phyloP scores from a whole-genome alignment of 1,140 invertebrate genomes.

The Calycopis cecrops region DNA sequence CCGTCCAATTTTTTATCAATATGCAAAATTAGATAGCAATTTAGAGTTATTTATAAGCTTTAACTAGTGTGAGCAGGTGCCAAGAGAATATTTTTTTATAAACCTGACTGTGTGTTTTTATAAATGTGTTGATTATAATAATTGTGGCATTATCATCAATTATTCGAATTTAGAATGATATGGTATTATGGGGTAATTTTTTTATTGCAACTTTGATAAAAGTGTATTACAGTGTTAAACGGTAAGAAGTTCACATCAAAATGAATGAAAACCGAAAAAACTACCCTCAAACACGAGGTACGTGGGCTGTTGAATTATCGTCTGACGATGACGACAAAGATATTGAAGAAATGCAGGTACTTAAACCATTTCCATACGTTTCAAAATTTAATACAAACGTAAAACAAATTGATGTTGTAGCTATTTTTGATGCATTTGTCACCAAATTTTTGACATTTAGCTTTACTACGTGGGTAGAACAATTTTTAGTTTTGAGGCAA shows the following conservation, averaged over 20 bases:
- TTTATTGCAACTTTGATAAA: not conserved
- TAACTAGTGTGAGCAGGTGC: not conserved
- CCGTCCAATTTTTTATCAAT: not conserved
- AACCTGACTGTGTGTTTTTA: not conserved
- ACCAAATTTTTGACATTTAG: not conserved
- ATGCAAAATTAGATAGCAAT: not conserved
- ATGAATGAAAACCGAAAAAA: not conserved
- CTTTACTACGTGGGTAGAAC: not conserved
- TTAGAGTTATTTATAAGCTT: not conserved
- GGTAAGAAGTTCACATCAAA: constrained; percentile 19
- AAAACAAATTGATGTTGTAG: not conserved
- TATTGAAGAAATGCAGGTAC: constrained; percentile 32
- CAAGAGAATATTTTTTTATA: not conserved
- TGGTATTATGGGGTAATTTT: not conserved
- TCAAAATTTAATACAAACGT: not conserved
- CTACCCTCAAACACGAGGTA: not conserved
- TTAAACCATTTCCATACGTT: constrained; percentile 24
- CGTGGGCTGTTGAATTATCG: not conserved
- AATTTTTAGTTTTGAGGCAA: not conserved
- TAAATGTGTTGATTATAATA: no score
- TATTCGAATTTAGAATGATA: not conserved
- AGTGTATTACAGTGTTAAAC: not conserved
- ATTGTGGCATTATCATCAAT: not conserved
- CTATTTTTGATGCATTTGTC: not conserved
- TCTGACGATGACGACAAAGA: constrained; percentile 16